Evolutionary conservation across 2,888 invertebrate species (phyloP), one percentile per base, ranked within the genome.

Genomic region (Ochropacha duplaris): DNA sequence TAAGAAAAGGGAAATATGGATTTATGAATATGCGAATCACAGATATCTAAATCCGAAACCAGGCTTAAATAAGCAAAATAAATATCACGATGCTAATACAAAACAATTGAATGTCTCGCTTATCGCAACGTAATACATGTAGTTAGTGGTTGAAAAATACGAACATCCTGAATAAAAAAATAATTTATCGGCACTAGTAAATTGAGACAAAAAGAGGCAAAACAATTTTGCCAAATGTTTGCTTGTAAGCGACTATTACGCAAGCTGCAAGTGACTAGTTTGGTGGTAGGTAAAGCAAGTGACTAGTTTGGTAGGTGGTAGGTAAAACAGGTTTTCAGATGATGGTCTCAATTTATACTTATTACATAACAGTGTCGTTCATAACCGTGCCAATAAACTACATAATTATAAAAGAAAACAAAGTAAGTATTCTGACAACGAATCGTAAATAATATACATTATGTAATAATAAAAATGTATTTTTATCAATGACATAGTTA

Each of bases 301-400:
- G 55, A 36, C 56, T 36, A n/a, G 2, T 24, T 24, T 24, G 36
- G 36, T 36, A n/a, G n/a, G n/a, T 3, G 16, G 8, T 19, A 44
- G 8, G 44, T 44, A 44, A n/a, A 6, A 39, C 39, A 19, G 8
- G 57, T 65, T 66, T 74, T 74, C 79, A 76, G 75, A 70, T 82
- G 74, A 79, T 81, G 79, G 78, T 86, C 82, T 83, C 80, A 81
- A 83, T 79, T 66, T 78, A 78, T 74, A 68, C 60, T 60, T 71
- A 69, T 71, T 73, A 60, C 61, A 59, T 62, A 69, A 76, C 54
- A 28, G 28, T 24, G 26, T 28, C 26, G n/a, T 28, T 67, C 67
- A 68, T 59, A 67, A 61, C 62, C 66, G 72, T 71, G 72, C 69
- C 70, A 76, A 78, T 81, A 81, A 77, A 79, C 69, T 70, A 69